These are phyloP conservation scores for Alitta virens DNA, from an alignment of 2,888 invertebrate species.

Conservation along the genomic window DNA sequence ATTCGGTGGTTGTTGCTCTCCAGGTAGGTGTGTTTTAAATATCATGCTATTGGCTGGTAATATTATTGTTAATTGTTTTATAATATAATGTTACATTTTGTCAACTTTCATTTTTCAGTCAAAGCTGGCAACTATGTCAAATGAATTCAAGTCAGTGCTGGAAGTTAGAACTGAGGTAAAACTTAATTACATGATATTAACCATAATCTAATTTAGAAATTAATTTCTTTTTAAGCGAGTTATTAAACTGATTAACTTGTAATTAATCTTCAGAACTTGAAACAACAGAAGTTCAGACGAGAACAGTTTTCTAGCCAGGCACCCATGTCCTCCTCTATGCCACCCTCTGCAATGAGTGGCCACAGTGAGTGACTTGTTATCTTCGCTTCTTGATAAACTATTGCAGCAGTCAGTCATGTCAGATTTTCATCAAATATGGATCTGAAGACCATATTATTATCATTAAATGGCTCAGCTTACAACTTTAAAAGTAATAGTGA, in stretches of 20 bases:
- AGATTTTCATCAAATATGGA: too few species aligned
- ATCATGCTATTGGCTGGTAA: too few species aligned
- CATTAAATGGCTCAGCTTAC: too few species aligned
- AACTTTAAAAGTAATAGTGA: too few species aligned
- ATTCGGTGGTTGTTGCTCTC: slow-evolving; percentile 55
- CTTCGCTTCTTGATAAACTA: too few species aligned
- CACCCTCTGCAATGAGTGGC: slow-evolving; percentile 54
- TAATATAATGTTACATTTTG: not conserved
- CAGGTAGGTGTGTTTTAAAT: slow-evolving; percentile 40
- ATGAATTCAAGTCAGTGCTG: slow-evolving; percentile 93
- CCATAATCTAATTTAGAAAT: too few species aligned
- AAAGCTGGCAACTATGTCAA: slow-evolving; percentile 93
- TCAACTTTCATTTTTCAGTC: slow-evolving; percentile 61
- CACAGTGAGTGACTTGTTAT: slow-evolving; percentile 52
- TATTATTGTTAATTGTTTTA: too few species aligned
- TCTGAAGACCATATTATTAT: too few species aligned
- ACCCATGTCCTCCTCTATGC: slow-evolving; percentile 48
- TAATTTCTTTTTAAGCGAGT: too few species aligned
- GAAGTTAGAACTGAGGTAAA: slow-evolving; percentile 89
- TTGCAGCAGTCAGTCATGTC: too few species aligned
- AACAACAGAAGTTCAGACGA: slow-evolving; percentile 87
- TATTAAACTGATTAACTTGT: too few species aligned
- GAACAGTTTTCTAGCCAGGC: slow-evolving; percentile 70
- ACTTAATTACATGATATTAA: too few species aligned
- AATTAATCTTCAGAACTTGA: slow-evolving; percentile 78